Evolutionary conservation across 2,888 invertebrate species (phyloP).

Genomic region (Belgica antarctica): DNA sequence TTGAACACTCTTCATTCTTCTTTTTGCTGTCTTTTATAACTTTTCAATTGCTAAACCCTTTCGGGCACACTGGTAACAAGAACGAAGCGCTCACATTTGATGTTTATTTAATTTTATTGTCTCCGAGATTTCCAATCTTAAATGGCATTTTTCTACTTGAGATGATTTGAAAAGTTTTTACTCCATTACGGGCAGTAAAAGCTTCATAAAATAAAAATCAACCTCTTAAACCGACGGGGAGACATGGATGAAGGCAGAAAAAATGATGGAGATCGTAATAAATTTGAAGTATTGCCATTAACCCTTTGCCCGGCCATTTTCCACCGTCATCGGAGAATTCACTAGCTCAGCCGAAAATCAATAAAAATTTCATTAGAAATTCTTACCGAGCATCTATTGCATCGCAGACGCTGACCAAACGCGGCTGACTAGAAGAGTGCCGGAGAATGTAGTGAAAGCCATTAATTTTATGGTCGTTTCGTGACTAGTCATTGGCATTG

Average conservation of each 20-base stretch:
- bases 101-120: constrained; percentile 40
- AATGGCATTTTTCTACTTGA: constrained; percentile 12
- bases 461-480: constrained; percentile 38
- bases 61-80: not conserved
- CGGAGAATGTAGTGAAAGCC: constrained; percentile 18
- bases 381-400: constrained; percentile 4
- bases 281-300: not conserved
- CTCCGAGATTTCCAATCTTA: constrained; percentile 25
- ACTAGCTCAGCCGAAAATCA: constrained; percentile 2
- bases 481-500: constrained; percentile 40
- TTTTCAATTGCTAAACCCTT: not conserved
- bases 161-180: constrained; percentile 10
- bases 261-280: not conserved
- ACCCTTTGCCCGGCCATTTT: not conserved
- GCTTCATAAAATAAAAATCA: constrained; percentile 21
- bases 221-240: not conserved
- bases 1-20: not conserved
- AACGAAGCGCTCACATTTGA: constrained; percentile 1
- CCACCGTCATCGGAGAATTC: not conserved
- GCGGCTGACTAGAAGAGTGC: not conserved
- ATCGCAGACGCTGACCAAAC: not conserved
- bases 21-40: not conserved
- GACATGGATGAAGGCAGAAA: not conserved
- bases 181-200: not conserved
- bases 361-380: constrained; percentile 21